Evolutionary conservation across 2,113 vertebrate genomes (phyloP).

Genomic region (Galeopterus variegatus): DNA sequence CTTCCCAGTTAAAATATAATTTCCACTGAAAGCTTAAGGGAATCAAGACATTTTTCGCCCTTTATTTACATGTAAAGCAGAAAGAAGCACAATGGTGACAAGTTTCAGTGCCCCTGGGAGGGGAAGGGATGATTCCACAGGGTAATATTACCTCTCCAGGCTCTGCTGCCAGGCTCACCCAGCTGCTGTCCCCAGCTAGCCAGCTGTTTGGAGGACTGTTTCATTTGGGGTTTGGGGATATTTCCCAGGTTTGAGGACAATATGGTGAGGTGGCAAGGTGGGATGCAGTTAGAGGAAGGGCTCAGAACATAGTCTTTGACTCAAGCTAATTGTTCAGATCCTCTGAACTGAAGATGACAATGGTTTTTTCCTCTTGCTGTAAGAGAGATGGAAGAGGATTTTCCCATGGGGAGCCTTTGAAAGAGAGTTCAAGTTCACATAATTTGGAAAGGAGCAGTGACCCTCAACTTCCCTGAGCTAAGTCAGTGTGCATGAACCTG

Average conservation of each 20-base stretch:
- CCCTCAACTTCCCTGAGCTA: neutral
- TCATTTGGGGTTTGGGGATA: neutral
- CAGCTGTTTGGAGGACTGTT: neutral
- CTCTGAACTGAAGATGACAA: neutral
- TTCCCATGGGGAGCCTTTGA: neutral
- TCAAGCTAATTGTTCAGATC: neutral
- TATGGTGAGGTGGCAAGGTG: neutral
- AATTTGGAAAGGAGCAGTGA: neutral
- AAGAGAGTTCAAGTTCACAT: neutral
- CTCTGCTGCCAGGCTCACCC: neutral
- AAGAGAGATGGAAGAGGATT: neutral
- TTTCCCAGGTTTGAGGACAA: neutral
- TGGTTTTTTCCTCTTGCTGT: neutral
- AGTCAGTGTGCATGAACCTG: neutral
- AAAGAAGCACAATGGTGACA: slow-evolving; percentile 56
- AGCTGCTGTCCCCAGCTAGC: neutral
- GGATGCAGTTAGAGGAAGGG: neutral
- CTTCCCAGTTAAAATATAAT: slow-evolving; percentile 63
- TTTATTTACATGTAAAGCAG: slow-evolving; percentile 73
- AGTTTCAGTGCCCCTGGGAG: slow-evolving; percentile 20
- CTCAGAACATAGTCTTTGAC: neutral
- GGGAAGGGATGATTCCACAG: slow-evolving; percentile 51
- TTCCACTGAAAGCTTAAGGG: slow-evolving; percentile 76
- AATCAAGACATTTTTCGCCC: slow-evolving; percentile 72
- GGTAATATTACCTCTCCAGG: neutral